phyloP scores from a whole-genome alignment of 2,888 invertebrate species.

The Odontothrips loti region DNA sequence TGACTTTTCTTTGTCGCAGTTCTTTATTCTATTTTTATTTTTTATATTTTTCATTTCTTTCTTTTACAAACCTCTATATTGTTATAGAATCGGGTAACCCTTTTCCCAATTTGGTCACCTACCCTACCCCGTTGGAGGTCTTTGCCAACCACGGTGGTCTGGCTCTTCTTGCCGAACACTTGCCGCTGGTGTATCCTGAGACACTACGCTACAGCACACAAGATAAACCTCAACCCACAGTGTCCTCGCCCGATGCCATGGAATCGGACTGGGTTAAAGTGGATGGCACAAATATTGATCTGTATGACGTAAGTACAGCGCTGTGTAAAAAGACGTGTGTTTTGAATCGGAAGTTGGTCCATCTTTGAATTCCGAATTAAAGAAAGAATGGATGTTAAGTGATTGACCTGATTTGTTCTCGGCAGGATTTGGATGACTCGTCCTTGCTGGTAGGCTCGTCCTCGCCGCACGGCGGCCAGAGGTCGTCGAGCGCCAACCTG shows the following conservation, averaged over 20 bases:
- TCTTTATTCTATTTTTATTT: neutral
- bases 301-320: constrained; percentile 51
- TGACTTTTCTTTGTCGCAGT: neutral
- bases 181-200: constrained; percentile 85
- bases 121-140: constrained; percentile 65
- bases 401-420: neutral
- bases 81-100: no score
- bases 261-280: constrained; percentile 61
- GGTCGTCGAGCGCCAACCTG: constrained; percentile 37
- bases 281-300: constrained; percentile 46
- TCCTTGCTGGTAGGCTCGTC: constrained; percentile 33
- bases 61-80: no score
- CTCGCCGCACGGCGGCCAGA: constrained; percentile 8
- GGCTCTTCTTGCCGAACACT: constrained; percentile 79
- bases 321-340: neutral
- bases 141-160: constrained; percentile 87
- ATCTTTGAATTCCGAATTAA: no score
- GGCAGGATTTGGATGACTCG: constrained; percentile 50
- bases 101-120: constrained; percentile 37
- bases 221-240: neutral
- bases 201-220: constrained; percentile 41
- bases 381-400: no score
- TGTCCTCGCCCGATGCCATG: constrained; percentile 18
- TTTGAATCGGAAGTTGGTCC: no score
- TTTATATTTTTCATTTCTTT: neutral